Conservation (phyloP, 2,888 invertebrate species). For the Drosophila mercatorum region DNA sequence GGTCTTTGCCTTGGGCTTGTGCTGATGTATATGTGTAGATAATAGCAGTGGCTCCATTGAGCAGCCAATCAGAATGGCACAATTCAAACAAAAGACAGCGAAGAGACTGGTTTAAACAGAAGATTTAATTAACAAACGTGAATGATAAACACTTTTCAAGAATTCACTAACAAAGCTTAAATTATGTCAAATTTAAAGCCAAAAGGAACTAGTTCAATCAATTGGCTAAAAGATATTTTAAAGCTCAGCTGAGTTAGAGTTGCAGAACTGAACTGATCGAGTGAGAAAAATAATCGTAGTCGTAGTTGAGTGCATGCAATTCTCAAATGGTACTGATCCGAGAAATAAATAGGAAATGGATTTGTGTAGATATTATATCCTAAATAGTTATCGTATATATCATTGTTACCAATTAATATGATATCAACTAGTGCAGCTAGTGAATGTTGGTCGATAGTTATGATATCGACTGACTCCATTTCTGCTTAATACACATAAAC, state of each 20-base stretch:
- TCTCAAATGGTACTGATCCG: not conserved
- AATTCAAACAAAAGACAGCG: constrained; percentile 13
- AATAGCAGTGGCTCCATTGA: constrained; percentile 17
- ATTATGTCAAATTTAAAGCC: not conserved
- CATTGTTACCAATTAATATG: no score
- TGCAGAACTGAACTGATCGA: not conserved
- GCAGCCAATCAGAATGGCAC: constrained; percentile 37
- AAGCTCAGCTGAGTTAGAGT: not conserved
- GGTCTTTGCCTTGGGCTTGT: constrained; percentile 30
- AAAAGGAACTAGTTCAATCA: constrained; percentile 34
- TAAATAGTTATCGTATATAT: not conserved
- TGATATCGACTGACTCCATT: not conserved
- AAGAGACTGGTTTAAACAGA: constrained; percentile 44
- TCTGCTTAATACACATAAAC: not conserved
- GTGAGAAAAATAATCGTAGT: not conserved
- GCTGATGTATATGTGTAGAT: constrained; percentile 26
- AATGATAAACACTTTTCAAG: constrained; percentile 15
- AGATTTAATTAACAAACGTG: constrained; percentile 40
- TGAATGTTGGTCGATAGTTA: not conserved
- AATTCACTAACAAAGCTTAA: constrained; percentile 18
- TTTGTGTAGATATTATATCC: not conserved
- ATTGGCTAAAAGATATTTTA: not conserved
- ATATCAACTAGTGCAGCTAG: not conserved
- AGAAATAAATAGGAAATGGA: not conserved
- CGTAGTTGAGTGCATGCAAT: not conserved